Base-by-base conservation (phyloP, 35 echinoderm and acorn worm genomes). In the Patiria miniata region DNA sequence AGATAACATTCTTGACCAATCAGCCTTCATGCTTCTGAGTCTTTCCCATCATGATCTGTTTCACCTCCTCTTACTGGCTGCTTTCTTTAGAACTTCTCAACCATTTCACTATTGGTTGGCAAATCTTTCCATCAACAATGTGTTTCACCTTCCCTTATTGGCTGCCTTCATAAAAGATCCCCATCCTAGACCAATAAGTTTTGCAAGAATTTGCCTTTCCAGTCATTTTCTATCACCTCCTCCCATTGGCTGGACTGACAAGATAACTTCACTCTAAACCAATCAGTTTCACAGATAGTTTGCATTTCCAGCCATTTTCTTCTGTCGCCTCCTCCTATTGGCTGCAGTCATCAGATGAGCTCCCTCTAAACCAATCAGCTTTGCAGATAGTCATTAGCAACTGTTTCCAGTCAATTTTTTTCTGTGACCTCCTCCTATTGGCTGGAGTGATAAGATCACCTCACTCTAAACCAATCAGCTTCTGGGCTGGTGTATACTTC, bases 401-500 rank as follows among this genome's bases (percentile, higher is more conserved):
- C 42, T 84, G 57, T 37, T 57, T 57, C 52, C 82, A 83, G 47
- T 84, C 44, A 7, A 34, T 84, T 12, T 84, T 47, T 47, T 73
- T 73, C 19, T 16, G 15, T 32, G 2, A 73, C 42, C 65, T 73
- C 34, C 65, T 73, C 26, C 26, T 34, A 73, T 73, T 73, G 65
- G 65, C 23, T 16, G 22, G 10, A 47, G 4, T 47, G 4, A 12
- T 47, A 17, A 69, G n/a, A 23, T 8, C 33, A 37, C 16, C 33
- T 84, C 53, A 84, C 36, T 84, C 82, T 84, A 84, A 39, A 14
- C 82, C 82, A 84, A 84, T 84, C 51, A 84, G 53, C 53, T 60
- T 84, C 29, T 58, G 52, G 38, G 82, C 82, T 32, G 82, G 82
- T 60, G 51, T 60, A 28, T 84, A 84, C 44, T 84, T 84, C 82